Evolutionary conservation across 2,113 vertebrate genomes (phyloP).

Genomic region (Thamnophis sirtalis): DNA sequence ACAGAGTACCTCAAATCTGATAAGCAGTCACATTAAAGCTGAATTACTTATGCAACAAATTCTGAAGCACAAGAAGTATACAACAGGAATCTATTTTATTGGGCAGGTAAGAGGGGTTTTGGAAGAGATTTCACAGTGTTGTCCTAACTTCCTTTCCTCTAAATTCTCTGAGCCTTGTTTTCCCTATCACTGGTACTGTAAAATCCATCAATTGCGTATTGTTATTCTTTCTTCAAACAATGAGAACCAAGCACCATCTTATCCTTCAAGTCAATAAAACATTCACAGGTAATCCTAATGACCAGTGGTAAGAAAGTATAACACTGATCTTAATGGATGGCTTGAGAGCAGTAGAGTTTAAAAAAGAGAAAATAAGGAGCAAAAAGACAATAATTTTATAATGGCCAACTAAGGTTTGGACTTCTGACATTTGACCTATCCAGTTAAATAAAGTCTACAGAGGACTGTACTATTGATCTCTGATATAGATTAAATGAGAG

Average conservation of each 20-base stretch:
- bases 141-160: not conserved
- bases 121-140: not conserved
- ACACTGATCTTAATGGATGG: not conserved
- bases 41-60: not conserved
- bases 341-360: not conserved
- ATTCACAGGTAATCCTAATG: not conserved
- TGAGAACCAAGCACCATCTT: not conserved
- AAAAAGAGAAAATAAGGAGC: not conserved
- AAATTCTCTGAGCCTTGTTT: not conserved
- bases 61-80: not conserved
- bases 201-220: not conserved
- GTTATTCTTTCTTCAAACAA: not conserved
- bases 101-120: not conserved
- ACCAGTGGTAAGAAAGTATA: not conserved
- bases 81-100: not conserved
- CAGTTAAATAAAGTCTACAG: not conserved
- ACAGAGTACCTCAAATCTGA: not conserved
- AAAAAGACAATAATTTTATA: not conserved
- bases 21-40: not conserved
- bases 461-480: not conserved
- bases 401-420: not conserved
- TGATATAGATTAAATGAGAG: not conserved
- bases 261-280: not conserved
- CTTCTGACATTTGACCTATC: not conserved
- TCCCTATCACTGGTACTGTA: no score